A percentile compares a stretch with the other conserved stretches of the same genome.
phyloP scores from a whole-genome alignment of 2,113 vertebrate genomes.

The Pterocles burchelli region DNA sequence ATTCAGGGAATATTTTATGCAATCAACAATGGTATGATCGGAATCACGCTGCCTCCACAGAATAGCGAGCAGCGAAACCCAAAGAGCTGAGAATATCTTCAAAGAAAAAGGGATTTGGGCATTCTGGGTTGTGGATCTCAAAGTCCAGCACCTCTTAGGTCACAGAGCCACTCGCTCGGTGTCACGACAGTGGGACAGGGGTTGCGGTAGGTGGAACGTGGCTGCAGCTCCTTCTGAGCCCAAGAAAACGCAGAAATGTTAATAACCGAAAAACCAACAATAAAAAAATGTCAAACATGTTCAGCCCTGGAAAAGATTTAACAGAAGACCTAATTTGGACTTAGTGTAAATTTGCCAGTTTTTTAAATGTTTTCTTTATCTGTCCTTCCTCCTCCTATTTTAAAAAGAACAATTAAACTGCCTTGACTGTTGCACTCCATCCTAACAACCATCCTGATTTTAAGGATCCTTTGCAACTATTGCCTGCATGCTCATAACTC shows the following conservation, averaged over 20 bases:
- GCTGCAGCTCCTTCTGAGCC: background rate
- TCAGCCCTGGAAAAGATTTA: background rate
- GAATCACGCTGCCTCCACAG: constrained; percentile 56
- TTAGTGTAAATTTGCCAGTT: background rate
- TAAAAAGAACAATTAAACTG: background rate
- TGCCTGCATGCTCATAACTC: background rate
- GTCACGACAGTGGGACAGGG: rapidly evolving
- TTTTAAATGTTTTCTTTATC: background rate
- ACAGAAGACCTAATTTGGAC: background rate
- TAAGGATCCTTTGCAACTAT: background rate
- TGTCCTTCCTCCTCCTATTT: background rate
- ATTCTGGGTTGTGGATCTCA: background rate
- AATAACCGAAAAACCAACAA: background rate
- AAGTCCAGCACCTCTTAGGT: background rate
- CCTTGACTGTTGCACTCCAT: background rate
- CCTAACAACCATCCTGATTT: background rate
- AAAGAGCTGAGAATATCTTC: background rate
- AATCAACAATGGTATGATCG: constrained; percentile 66
- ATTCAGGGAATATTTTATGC: constrained; percentile 65
- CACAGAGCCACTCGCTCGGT: rapidly evolving
- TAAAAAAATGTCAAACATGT: background rate
- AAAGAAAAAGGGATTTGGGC: background rate
- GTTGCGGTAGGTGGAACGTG: background rate
- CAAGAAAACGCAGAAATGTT: background rate
- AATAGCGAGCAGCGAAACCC: background rate